Conservation (phyloP, 1,140 invertebrate genomes). For the Tetragonula clypearis region DNA sequence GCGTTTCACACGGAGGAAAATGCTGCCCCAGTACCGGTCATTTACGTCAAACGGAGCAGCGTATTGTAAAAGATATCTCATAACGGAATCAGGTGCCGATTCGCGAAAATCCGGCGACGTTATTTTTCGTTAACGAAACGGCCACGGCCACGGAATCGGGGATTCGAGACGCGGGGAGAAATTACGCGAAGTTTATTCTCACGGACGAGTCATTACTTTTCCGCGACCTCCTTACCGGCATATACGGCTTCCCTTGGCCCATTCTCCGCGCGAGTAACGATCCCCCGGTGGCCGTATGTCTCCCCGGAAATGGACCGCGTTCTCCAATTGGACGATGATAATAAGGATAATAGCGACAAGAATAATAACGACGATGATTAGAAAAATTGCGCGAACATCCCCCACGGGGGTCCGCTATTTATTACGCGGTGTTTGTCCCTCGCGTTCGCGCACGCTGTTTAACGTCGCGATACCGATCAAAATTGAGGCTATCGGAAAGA, state of each 20-base stretch:
- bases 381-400: slow-evolving; percentile 34
- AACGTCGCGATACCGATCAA: not conserved
- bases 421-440: too few relatives aligned
- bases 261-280: slow-evolving; percentile 51
- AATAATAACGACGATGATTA: slow-evolving; percentile 55
- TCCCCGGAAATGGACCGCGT: slow-evolving; percentile 54
- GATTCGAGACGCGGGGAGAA: slow-evolving; percentile 47
- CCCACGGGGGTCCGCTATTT: not conserved
- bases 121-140: slow-evolving; percentile 59
- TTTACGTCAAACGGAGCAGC: not conserved
- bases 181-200: slow-evolving; percentile 62
- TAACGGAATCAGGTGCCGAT: too few relatives aligned
- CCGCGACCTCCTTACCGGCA: slow-evolving; percentile 50
- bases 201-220: slow-evolving; percentile 62
- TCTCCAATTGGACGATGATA: slow-evolving; percentile 62
- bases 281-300: slow-evolving; percentile 52
- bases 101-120: slow-evolving; percentile 18
- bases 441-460: too few relatives aligned
- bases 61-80: not conserved
- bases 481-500: not conserved
- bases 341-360: slow-evolving; percentile 61
- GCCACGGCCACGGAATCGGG: slow-evolving; percentile 10
- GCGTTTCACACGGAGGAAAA: not conserved
- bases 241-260: slow-evolving; percentile 20
- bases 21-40: too few relatives aligned